Evolutionary conservation across 2,113 vertebrate species (phyloP), one percentile per base, ranked within the genome.

Genomic region (Clinocottus analis): DNA sequence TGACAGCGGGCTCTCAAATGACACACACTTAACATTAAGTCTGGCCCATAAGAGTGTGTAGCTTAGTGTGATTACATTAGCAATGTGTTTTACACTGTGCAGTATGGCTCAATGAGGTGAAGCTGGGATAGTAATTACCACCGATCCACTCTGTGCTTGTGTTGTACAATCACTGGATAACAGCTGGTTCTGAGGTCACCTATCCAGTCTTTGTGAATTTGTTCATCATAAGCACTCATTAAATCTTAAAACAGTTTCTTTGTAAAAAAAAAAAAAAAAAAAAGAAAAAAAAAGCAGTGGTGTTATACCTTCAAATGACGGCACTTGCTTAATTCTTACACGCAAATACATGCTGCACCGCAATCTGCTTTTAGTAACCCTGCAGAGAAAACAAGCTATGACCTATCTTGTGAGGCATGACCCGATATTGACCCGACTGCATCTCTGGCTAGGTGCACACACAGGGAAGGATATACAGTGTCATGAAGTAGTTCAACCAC

Each of bases 1-100:
- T 79, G 89, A 83, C 86, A 84, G 84, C 69, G 13, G 80, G 77
- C 86, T 92, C 90, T 90, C 91, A 87, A 87, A 91, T 92, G 90
- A 91, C 91, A 91, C 85, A 59, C 84, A 83, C 86, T 88, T 81
- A 33, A 91, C 91, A 90, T 90, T 90, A 90, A 83, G 69, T 71
- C 72, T 37, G 62, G 85, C 80, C 83, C 79, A 85, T 87, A 88
- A 89, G 89, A 82, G 75, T 85, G 86, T 71, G 84, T 83, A 79
- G 84, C 86, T 77, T 84, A 59, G 80, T 82, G 89, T 88, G 86
- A 92, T 92, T 91, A 91, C 87, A 92, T 93, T 91, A 92, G 90
- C 87, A 80, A 79, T 84, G 87, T 93, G 87, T 86, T 89, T 77
- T 73, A 84, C 87, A 80, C 84, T 62, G 82, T 82, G 80, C 76